These are phyloP conservation scores for Steatornis caripensis DNA, from an alignment of 2,113 vertebrate genomes.

Conservation along the genomic window DNA sequence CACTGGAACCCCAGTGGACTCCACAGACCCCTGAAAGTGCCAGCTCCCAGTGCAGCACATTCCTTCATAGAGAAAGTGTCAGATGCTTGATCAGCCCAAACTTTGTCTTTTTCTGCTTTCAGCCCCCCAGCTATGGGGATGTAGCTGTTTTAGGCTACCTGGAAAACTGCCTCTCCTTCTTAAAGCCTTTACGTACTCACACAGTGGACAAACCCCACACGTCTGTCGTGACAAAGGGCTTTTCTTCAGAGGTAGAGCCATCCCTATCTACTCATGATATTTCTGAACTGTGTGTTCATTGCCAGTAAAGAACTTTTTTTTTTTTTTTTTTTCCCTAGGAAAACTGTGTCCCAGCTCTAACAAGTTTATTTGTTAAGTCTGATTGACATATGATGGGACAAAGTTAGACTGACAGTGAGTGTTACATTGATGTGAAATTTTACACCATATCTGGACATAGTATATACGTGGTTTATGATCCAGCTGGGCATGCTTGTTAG, in stretches of 20 bases:
- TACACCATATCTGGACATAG: conserved; percentile 55
- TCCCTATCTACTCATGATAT: neutral
- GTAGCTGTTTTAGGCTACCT: neutral
- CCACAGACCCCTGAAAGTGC: neutral
- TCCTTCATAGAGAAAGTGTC: neutral
- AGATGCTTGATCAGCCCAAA: neutral
- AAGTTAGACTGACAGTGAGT: conserved; percentile 30
- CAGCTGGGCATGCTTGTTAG: conserved; percentile 62
- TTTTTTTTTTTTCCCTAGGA: neutral
- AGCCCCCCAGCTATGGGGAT: neutral
- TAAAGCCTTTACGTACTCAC: neutral
- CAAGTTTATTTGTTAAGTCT: conserved; percentile 18
- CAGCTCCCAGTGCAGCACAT: neutral
- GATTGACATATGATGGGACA: neutral
- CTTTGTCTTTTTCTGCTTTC: neutral
- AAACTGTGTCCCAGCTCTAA: neutral
- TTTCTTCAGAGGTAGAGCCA: neutral
- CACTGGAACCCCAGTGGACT: neutral
- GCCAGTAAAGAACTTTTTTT: neutral
- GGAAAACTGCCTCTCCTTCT: neutral
- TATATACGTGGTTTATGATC: conserved; percentile 52
- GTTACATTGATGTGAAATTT: conserved; percentile 62
- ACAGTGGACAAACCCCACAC: neutral
- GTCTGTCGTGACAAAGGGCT: neutral
- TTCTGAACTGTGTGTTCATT: neutral